Evolutionary conservation across 2,888 invertebrate genomes (phyloP), one percentile per base, ranked within the genome.

Genomic region (Epinotia nisella): DNA sequence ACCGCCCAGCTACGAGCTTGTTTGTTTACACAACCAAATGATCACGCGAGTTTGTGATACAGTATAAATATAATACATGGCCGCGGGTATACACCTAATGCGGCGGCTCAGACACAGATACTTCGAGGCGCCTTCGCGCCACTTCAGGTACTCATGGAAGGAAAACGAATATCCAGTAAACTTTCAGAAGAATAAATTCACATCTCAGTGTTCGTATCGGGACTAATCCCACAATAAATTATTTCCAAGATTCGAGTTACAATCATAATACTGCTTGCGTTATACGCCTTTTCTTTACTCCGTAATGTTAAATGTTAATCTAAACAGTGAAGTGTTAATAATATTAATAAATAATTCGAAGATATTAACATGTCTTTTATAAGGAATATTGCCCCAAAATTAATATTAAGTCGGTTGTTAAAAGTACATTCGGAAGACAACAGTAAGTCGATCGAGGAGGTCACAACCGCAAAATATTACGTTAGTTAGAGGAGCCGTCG

Each of bases 1-100:
- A 75, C 81, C 81, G 76, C 79, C 75, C 74, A 77, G 80, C 86
- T 86, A 81, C 86, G 84, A 85, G 85, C 84, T 89, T 82, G 78
- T 84, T 88, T 88, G 78, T 85, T 88, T 88, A 89, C 92, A 92
- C 92, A 93, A 92, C 92, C 92, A 88, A 92, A 89, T 89, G 87
- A 91, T 92, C 92, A 91, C 92, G 88, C 92, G 83, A 85, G 89
- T 90, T 88, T 88, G 89, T 90, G 87, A 84, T 83, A 81, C 83
- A 87, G 45, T 39, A 77, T 76, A 80, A n/a, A 77, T 76, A 71
- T 53, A 64, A 41, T 62, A 55, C 41, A n/a, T n/a, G 64, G 35
- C 45, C 19, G 10, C 39, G 9, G 21, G 10, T 19, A 49, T 64
- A 5, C 64, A 19, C 21, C 35, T 19, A 15, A 41, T 49, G 51